Evolutionary conservation across 2,888 invertebrate species (phyloP).

Genomic region (Rhaphigaster nebulosa): DNA sequence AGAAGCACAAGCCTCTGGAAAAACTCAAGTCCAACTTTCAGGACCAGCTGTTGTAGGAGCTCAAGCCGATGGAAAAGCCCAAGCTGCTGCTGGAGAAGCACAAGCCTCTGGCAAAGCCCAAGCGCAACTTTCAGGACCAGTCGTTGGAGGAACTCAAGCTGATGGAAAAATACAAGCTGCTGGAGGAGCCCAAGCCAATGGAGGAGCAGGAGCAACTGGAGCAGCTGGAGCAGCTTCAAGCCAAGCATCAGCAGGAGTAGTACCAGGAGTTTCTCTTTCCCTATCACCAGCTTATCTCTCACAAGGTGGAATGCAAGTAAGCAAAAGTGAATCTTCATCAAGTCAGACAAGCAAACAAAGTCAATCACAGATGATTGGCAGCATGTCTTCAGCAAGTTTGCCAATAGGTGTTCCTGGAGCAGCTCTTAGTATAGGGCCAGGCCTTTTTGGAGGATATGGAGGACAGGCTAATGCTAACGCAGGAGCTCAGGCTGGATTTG

Average conservation of each 20-base stretch:
- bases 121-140: background rate
- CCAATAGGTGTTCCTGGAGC: background rate
- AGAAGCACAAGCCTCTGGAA: background rate
- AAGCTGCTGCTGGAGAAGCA: background rate
- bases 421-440: background rate
- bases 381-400: background rate
- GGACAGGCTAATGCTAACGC: background rate
- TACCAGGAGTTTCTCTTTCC: background rate
- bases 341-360: constrained; percentile 1
- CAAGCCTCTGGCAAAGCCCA: background rate
- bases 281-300: background rate
- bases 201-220: background rate
- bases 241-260: background rate
- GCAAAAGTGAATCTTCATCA: background rate
- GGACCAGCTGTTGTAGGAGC: background rate
- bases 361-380: background rate
- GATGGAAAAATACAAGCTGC: background rate
- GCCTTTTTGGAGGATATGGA: background rate
- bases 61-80: background rate
- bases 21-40: background rate
- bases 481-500: background rate
- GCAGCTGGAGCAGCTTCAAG: background rate
- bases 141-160: background rate
- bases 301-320: background rate
- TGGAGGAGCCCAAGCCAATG: background rate